phyloP scores from a whole-genome alignment of 1,140 invertebrate genomes.

The Colletes latitarsis region DNA sequence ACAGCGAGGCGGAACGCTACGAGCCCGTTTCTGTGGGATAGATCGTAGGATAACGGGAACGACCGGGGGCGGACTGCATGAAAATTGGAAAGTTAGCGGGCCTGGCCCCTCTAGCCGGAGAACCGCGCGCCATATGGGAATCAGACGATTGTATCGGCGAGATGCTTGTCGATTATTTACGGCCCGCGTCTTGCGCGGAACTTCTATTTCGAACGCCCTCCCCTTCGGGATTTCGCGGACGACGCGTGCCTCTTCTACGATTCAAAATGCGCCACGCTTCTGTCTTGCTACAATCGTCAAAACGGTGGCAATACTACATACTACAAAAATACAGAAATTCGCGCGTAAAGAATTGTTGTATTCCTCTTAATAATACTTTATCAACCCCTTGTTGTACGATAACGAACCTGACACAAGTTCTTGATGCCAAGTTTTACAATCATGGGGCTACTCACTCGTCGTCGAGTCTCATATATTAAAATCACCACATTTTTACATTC shows the following conservation, averaged over 20 bases:
- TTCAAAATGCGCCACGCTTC: neutral
- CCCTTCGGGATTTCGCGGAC: neutral
- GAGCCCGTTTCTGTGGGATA: neutral
- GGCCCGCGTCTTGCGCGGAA: neutral
- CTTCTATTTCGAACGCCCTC: neutral
- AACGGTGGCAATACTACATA: too few relatives aligned
- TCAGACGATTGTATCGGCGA: slow-evolving; percentile 37
- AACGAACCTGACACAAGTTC: too few relatives aligned
- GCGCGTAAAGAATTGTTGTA: too few relatives aligned
- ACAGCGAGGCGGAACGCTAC: neutral
- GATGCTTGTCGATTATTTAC: slow-evolving; percentile 47
- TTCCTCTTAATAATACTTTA: too few relatives aligned
- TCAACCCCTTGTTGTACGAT: too few relatives aligned
- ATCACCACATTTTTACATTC: too few relatives aligned
- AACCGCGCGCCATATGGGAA: slow-evolving; percentile 34
- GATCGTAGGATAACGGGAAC: slow-evolving; percentile 28
- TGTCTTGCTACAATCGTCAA: too few relatives aligned
- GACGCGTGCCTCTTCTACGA: neutral
- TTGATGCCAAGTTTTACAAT: too few relatives aligned
- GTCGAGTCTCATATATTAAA: too few relatives aligned
- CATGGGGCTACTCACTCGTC: too few relatives aligned
- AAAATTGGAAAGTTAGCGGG: slow-evolving; percentile 45
- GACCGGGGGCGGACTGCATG: slow-evolving; percentile 7
- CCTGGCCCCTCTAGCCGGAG: slow-evolving; percentile 8
- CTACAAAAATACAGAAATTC: too few relatives aligned